Evolutionary conservation across 2,113 vertebrate genomes (phyloP).

Genomic region (Seriola dumerili): DNA sequence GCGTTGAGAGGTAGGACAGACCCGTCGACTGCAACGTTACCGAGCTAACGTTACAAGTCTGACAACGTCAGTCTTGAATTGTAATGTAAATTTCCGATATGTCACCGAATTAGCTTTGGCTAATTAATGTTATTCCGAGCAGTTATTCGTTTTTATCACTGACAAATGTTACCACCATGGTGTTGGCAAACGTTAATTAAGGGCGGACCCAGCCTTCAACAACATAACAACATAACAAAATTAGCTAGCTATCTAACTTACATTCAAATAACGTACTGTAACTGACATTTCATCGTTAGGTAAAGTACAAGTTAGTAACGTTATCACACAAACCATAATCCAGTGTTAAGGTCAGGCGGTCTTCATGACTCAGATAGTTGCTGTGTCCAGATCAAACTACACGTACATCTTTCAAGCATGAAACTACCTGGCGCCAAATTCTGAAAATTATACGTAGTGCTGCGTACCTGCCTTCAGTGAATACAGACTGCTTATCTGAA

Average conservation of each 20-base stretch:
- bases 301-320: background rate
- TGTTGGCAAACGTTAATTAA: slow-evolving; percentile 17
- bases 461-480: slow-evolving; percentile 46
- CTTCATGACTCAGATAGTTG: background rate
- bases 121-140: background rate
- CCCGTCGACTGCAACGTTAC: background rate
- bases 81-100: background rate
- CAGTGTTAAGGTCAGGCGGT: background rate
- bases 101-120: background rate
- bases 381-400: background rate
- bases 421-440: slow-evolving; percentile 77
- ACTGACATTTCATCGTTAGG: background rate
- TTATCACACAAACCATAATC: slow-evolving; percentile 35
- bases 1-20: background rate
- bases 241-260: background rate
- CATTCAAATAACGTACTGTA: background rate
- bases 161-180: background rate
- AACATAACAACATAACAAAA: background rate
- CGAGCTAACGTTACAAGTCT: background rate
- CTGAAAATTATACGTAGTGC: slow-evolving; percentile 35
- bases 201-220: slow-evolving; percentile 19
- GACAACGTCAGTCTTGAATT: background rate
- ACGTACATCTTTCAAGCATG: background rate
- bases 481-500: slow-evolving; percentile 7
- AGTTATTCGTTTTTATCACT: background rate